A percentile compares a stretch with the other conserved stretches of the same genome.
These are phyloP conservation scores for Cyprinus carpio DNA, from an alignment of 2,113 vertebrate species.

Conservation along the genomic window DNA sequence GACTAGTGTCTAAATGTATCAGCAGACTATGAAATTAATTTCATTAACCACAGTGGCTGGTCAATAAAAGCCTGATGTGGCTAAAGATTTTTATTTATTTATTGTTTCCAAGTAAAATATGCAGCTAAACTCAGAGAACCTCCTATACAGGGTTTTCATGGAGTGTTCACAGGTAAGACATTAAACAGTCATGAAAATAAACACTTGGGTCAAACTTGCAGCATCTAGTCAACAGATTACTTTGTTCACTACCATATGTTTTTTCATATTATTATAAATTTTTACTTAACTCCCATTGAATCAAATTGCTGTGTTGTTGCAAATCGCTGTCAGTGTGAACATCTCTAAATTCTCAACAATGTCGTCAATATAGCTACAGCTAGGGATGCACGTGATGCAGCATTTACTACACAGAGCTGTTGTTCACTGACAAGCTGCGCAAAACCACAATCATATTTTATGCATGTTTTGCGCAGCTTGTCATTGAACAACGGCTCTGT, in stretches of 20 bases:
- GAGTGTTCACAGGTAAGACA: neutral
- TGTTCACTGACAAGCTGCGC: no score
- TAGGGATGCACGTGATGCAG: no score
- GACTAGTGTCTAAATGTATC: neutral
- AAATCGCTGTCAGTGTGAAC: neutral
- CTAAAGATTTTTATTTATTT: neutral
- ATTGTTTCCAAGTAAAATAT: neutral
- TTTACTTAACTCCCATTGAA: neutral
- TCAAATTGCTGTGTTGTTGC: neutral
- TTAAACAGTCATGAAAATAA: neutral
- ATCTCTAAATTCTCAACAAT: neutral
- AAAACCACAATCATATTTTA: no score
- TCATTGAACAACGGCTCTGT: no score
- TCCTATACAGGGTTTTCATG: neutral
- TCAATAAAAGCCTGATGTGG: neutral
- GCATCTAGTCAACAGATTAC: no score
- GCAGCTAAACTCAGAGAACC: neutral
- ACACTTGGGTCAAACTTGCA: no score
- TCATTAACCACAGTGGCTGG: constrained; percentile 20
- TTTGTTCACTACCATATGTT: no score
- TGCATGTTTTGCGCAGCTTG: no score
- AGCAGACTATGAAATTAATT: constrained; percentile 17
- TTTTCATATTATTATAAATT: no score
- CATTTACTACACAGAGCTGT: no score
- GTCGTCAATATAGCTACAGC: constrained; percentile 10